Conservation (phyloP, 2,113 vertebrate species). For the Eulemur rufifrons region DNA sequence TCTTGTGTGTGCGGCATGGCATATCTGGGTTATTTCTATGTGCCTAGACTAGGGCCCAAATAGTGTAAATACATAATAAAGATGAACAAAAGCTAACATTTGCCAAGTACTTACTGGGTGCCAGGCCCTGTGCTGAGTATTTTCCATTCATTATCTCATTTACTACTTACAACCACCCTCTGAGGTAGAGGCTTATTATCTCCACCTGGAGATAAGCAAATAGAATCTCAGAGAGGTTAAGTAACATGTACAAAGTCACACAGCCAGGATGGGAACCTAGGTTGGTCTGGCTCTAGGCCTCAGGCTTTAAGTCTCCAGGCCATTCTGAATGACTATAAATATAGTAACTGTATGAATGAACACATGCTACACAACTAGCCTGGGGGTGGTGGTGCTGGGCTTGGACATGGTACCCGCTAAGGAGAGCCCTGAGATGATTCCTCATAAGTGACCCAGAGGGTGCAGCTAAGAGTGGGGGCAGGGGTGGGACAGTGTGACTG, state of each 20-base stretch:
- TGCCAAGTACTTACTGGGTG: background rate
- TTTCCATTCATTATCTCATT: background rate
- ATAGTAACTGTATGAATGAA: background rate
- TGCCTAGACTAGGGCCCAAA: background rate
- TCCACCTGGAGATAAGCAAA: background rate
- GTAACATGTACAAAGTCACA: background rate
- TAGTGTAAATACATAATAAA: background rate
- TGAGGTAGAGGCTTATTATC: background rate
- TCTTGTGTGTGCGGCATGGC: background rate
- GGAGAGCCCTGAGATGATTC: background rate
- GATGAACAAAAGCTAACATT: background rate
- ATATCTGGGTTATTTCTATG: background rate
- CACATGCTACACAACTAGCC: background rate
- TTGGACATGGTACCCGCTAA: background rate
- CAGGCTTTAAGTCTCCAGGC: background rate
- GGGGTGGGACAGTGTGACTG: background rate
- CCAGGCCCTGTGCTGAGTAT: background rate
- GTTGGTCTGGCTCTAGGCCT: background rate
- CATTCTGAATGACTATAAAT: background rate
- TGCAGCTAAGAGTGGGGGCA: background rate
- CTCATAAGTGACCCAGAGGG: background rate
- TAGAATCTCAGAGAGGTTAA: background rate
- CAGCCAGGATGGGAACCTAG: background rate
- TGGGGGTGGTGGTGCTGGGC: background rate
- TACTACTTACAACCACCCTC: background rate